A percentile compares a stretch with the other conserved stretches of the same genome.
Evolutionary conservation across 2,797 vertebrate genomes (phyloP).

Genomic region (Loriculus beryllinus): DNA sequence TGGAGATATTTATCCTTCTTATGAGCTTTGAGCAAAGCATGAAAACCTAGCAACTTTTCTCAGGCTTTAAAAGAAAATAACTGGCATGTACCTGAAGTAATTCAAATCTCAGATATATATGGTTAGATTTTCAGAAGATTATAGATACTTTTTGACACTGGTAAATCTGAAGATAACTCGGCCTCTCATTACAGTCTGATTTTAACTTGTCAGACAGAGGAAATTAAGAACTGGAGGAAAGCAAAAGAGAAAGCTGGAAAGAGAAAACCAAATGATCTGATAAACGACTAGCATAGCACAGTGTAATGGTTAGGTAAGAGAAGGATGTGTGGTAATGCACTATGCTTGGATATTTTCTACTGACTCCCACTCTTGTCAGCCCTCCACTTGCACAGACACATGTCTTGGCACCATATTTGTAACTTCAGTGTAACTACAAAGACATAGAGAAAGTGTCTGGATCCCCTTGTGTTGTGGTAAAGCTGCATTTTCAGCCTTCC

Average conservation of each 20-base stretch:
- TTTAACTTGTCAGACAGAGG: neutral
- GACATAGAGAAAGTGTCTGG: neutral
- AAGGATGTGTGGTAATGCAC: neutral
- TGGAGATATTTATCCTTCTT: neutral
- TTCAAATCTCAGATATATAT: neutral
- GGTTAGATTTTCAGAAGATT: neutral
- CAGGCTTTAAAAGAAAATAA: neutral
- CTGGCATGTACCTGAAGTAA: neutral
- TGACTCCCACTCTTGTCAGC: neutral
- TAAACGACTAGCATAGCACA: accelerated
- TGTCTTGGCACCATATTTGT: neutral
- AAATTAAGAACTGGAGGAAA: neutral
- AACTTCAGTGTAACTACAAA: neutral
- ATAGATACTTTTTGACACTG: neutral
- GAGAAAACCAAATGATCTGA: neutral
- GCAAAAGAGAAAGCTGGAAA: neutral
- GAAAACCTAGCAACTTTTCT: neutral
- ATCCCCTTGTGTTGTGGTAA: neutral
- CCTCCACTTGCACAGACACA: neutral
- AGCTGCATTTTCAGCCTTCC: neutral
- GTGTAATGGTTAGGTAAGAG: neutral
- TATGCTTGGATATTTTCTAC: neutral
- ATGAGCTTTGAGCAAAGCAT: neutral
- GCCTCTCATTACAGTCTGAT: neutral
- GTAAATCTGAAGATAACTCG: neutral